Conservation (phyloP, 2,888 invertebrate species). For the Campoplex capitator region DNA sequence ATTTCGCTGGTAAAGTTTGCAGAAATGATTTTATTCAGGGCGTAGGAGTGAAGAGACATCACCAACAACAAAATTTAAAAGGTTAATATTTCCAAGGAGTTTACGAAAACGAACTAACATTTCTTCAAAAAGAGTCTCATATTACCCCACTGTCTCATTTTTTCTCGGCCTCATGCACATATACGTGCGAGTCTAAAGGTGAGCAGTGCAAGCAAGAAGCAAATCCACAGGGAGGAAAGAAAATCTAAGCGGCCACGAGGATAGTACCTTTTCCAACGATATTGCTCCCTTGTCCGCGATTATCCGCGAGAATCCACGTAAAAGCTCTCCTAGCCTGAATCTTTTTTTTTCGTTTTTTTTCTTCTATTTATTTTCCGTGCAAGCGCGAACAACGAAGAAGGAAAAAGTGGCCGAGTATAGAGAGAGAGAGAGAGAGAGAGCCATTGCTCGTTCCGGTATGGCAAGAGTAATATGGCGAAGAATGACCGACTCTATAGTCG, state of each 20-base stretch:
- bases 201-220: constrained; percentile 46
- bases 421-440: not conserved
- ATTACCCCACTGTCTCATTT: not conserved
- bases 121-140: not conserved
- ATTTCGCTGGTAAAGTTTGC: not conserved
- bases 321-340: constrained; percentile 12
- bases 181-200: not conserved
- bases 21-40: not conserved
- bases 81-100: not conserved
- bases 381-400: constrained; percentile 2
- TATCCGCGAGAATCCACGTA: constrained; percentile 62
- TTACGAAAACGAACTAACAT: no score
- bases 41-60: no score
- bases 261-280: constrained; percentile 50
- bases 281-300: constrained; percentile 68
- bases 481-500: constrained; percentile 26
- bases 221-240: constrained; percentile 60
- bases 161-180: not conserved
- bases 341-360: constrained; percentile 24
- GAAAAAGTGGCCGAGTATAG: constrained; percentile 6
- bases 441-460: not conserved
- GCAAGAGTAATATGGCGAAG: constrained; percentile 17
- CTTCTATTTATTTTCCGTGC: constrained; percentile 2
- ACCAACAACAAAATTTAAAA: no score
- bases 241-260: constrained; percentile 60